Base-by-base conservation (phyloP, 2,888 invertebrate species). In the Masnerella sp. region DNA sequence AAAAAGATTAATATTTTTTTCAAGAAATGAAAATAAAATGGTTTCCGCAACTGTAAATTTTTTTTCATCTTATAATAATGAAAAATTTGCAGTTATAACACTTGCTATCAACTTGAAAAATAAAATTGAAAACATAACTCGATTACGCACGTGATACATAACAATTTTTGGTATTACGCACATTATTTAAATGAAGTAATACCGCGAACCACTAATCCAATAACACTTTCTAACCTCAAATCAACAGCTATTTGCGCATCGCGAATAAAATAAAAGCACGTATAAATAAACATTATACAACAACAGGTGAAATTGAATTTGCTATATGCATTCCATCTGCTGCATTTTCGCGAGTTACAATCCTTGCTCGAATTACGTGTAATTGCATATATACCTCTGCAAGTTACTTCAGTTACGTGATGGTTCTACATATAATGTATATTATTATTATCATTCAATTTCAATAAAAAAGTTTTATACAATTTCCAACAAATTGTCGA, bases 251-350 rank as follows among this genome's bases (percentile, higher is more conserved):
- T 25, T 54, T 17, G 17, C 11, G 22, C 14, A 15, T 40, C 25
- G n/a, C 25, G 11, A 51, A 36, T 15, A n/a, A 47, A 20, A 52
- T 20, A 20, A 18, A 28, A n/a, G n/a, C n/a, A n/a, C n/a, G 4
- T 28, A 42, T 15, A 22, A 34, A 45, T 45, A 45, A 45, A 18
- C 9, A 40, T 61, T 61, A 61, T 40, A 32, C 45, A 59, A 47
- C 36, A 30, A 17, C 17, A 22, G 22, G 34, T 22, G 30, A 49
- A 61, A 61, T 61, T 49, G 8, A 43, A 38, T 40, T 40, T 11
- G 15, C 11, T 47, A 38, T 40, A 30, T 11, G 15, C 11, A 36
- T 40, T 59, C 25, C 36, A 17, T 5, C 14, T 9, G 38, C 3
- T n/a, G 36, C 17, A 22, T 43, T 59, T 43, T 56, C 42, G 20